Percentiles rank a stretch among this genome's conserved stretches.
Evolutionary conservation across 2,113 vertebrate species (phyloP).

Genomic region (Scortum barcoo): DNA sequence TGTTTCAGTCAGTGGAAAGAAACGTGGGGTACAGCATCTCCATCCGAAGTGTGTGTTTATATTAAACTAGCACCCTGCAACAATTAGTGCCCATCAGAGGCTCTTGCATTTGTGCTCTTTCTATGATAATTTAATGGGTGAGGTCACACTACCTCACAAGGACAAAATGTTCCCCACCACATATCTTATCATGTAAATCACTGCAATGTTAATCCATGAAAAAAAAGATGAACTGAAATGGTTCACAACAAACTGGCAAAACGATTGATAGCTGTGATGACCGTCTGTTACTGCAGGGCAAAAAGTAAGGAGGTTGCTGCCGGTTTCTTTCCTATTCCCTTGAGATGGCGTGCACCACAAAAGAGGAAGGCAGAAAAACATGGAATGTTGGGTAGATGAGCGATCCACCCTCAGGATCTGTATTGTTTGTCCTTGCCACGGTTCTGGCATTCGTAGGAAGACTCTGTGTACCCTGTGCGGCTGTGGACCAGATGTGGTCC

Average conservation of each 20-base stretch:
- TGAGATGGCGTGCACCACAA: constrained; percentile 39
- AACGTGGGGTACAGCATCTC: neutral
- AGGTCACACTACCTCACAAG: constrained; percentile 1
- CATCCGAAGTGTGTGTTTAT: neutral
- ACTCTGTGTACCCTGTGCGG: constrained; percentile 53
- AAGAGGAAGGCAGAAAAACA: constrained; percentile 58
- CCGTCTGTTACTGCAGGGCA: constrained; percentile 35
- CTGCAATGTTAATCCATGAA: neutral
- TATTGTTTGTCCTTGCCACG: constrained; percentile 67
- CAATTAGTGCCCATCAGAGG: neutral
- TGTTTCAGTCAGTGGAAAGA: neutral
- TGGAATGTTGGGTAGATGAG: constrained; percentile 51
- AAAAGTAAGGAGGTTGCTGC: constrained; percentile 15
- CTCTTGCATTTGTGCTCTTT: neutral
- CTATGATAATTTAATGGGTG: neutral
- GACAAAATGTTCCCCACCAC: constrained; percentile 15
- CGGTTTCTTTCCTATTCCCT: constrained; percentile 30
- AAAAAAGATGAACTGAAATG: constrained; percentile 15
- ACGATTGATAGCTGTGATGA: constrained; percentile 29
- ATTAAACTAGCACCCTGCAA: neutral
- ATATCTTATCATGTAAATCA: constrained; percentile 17
- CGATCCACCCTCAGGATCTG: constrained; percentile 62
- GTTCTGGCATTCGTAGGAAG: constrained; percentile 73
- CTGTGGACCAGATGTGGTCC: constrained; percentile 79
- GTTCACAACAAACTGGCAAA: constrained; percentile 12